phyloP scores from a whole-genome alignment of 2,797 vertebrate species.

The Acipenser ruthenus region DNA sequence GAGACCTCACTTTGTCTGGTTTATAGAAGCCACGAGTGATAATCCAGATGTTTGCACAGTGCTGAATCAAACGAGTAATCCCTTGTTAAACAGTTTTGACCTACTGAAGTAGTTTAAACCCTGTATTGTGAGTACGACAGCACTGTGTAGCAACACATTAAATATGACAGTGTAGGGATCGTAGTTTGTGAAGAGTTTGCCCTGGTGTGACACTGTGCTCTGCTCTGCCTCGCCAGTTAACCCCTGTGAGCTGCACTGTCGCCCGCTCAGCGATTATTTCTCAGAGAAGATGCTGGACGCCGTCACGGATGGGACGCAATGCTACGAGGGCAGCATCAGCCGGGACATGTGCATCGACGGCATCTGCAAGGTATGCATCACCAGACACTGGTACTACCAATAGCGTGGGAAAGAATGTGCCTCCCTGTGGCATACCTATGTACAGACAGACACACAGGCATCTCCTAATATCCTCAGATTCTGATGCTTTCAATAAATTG shows the following conservation, averaged over 20 bases:
- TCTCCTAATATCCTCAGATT: too few species aligned
- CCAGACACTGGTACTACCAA: background rate
- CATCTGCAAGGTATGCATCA: slow-evolving; percentile 80
- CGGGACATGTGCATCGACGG: slow-evolving; percentile 86
- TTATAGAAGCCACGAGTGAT: background rate
- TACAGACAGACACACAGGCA: too few species aligned
- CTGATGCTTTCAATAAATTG: too few species aligned
- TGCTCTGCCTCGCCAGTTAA: slow-evolving; percentile 53
- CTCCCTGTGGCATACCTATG: too few species aligned
- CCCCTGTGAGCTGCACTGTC: slow-evolving; percentile 90
- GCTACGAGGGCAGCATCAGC: slow-evolving; percentile 65
- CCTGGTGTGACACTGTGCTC: background rate
- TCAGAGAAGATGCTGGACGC: slow-evolving; percentile 82
- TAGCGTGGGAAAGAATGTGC: too few species aligned
- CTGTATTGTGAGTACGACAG: too few species aligned
- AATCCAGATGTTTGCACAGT: background rate
- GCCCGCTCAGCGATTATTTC: slow-evolving; percentile 68
- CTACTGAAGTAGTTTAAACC: too few species aligned
- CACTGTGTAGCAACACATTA: too few species aligned
- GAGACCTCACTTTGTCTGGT: background rate
- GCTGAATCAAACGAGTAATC: background rate
- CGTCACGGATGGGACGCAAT: slow-evolving; percentile 78
- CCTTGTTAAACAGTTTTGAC: too few species aligned
- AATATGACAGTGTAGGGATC: background rate
- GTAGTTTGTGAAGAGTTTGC: background rate